Base-by-base conservation (phyloP, 2,797 vertebrate species). In the Cynopterus sphinx region DNA sequence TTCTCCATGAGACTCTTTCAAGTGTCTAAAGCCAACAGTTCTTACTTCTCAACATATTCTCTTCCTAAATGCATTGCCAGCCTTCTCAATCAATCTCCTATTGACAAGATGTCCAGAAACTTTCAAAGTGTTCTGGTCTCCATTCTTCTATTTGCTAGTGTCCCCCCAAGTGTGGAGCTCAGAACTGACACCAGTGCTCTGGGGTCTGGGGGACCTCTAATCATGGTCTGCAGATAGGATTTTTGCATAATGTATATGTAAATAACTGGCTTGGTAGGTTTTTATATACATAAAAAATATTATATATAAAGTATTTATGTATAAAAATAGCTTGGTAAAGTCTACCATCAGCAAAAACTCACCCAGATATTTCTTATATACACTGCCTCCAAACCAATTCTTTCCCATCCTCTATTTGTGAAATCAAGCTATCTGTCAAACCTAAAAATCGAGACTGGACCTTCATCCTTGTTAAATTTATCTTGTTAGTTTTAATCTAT, bases 381-480 rank as follows among this genome's bases (percentile, higher is more conserved):
- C 67, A 43, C 31, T 55, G 46, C 9, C 70, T 11, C 73, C 12
- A 53, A 31, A 86, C 4, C n/a, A 83, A 5, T 77, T 91, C 31
- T 75, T 49, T 31, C 59, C 26, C 43, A 61, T 61, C 24, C 24
- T 88, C 9, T 79, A 10, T 82, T 90, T 49, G 17, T 68, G 41
- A 84, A 79, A 84, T 81, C 41, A 91, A 83, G 31, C 65, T 82
- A 26, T 49, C 83, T 68, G 89, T 91, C 87, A 71, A 96, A 53
- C 22, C 39, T 94, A 43, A 91, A 94, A 73, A 43, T 36, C 19
- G 91, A 95, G 71, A 8, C 39, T 94, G 39, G 46, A 17, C 63
- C 67, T 83, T 87, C 31, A 84, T 71, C 71, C 61, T 87, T 90
- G 65, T 71, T 36, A 90, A 87, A 83, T 59, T 53, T 33, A 77